Evolutionary conservation across 2,888 invertebrate species (phyloP), one percentile per base, ranked within the genome.

Genomic region (Acheta domesticus): DNA sequence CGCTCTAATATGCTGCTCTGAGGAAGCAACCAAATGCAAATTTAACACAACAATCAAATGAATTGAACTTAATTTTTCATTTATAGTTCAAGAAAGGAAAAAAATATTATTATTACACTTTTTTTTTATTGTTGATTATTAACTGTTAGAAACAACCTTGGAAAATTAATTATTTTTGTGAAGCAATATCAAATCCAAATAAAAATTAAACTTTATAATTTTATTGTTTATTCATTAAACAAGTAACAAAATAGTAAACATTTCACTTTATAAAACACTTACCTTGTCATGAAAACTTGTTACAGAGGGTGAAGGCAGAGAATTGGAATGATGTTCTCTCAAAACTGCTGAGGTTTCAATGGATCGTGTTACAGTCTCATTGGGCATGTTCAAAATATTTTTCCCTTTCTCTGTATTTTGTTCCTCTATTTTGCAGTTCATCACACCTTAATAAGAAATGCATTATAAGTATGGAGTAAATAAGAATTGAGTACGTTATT

Each of bases 211-310:
- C 8, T 62, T 62, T 62, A 62, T 19, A 62, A 62, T 62, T 14
- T 62, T 8, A n/a, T 62, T 19, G 14, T 62, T 62, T 62, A 14
- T 16, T 62, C 62, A n/a, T 19, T n/a, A 62, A 62, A 62, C 14
- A n/a, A 14, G 16, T 4, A 62, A 62, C 36, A 21, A 76, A 36
- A n/a, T n/a, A n/a, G 12, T 76, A 14, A 48, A 21, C 36, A 48
- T 48, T 62, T 62, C 16, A 62, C 4, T 62, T 5, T 12, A 2
- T 12, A 48, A 36, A 21, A 3, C 12, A 48, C 48, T 78, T 36
- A 78, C 78, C 74, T 78, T 73, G 19, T 78, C 78, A 48, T 78
- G 78, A 48, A 78, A 78, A 21, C 36, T 12, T 20, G 36, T 48
- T 21, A 74, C 12, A 48, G 78, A 73, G 11, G 78, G 48, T 36